Conservation (phyloP, 2,113 vertebrate species). For the Lycaon pictus region DNA sequence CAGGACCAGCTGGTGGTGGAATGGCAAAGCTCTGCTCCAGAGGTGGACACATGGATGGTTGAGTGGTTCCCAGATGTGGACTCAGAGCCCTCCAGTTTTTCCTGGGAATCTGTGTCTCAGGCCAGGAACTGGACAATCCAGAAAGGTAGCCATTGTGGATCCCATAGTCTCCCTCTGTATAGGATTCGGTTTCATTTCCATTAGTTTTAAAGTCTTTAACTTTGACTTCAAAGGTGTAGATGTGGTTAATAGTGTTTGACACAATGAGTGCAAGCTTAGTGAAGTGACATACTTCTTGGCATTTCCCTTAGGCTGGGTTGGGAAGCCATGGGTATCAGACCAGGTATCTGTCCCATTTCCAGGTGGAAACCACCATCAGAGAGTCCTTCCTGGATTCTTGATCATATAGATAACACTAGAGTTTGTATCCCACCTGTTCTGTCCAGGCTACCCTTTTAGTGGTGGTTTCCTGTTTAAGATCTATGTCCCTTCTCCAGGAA, state of each 20-base stretch:
- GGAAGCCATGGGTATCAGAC: not conserved
- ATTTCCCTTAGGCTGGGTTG: not conserved
- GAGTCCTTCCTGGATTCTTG: not conserved
- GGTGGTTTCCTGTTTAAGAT: not conserved
- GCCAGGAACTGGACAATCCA: conserved; percentile 81
- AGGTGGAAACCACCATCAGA: not conserved
- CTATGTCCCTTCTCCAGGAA: not conserved
- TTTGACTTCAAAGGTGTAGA: not conserved
- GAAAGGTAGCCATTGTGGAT: conserved; percentile 77
- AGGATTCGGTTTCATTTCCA: not conserved
- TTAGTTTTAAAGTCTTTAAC: not conserved
- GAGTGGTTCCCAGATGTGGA: conserved; percentile 86
- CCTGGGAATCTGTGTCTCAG: conserved; percentile 84
- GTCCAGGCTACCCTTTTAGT: not conserved
- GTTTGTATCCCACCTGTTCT: not conserved
- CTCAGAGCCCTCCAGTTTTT: conserved; percentile 53
- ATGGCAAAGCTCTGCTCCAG: conserved; percentile 76
- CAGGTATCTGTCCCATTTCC: not conserved
- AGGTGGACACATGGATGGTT: conserved; percentile 80
- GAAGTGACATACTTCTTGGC: not conserved
- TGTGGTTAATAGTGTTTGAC: not conserved
- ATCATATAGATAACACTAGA: not conserved
- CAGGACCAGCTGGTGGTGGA: conserved; percentile 81
- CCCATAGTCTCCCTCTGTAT: not conserved
- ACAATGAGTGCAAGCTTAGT: not conserved